Conservation (phyloP, 1,140 invertebrate genomes). For the Meloidogyne hapla region DNA sequence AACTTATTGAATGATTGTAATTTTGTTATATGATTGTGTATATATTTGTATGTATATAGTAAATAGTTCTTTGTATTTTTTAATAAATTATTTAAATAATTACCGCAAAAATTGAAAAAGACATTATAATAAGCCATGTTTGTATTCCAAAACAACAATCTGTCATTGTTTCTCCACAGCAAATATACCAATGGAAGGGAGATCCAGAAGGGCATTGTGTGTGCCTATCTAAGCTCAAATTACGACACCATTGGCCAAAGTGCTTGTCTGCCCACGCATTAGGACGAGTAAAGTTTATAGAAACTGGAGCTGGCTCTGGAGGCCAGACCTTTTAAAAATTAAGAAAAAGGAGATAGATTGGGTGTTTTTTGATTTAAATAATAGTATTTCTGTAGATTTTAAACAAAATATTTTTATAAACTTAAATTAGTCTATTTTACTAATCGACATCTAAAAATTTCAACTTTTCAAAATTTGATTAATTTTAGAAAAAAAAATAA, state of each 20-base stretch:
- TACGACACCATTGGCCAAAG: slow-evolving; percentile 51
- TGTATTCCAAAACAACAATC: slow-evolving; percentile 48
- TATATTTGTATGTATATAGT: not conserved
- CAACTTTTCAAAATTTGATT: not conserved
- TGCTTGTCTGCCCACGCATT: slow-evolving; percentile 36
- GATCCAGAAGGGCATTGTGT: slow-evolving; percentile 49
- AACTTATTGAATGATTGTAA: not conserved
- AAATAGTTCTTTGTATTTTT: not conserved
- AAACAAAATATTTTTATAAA: too few relatives aligned
- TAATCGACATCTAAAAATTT: not conserved
- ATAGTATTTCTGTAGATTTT: too few relatives aligned
- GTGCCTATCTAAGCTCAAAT: slow-evolving; percentile 46
- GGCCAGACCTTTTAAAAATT: slow-evolving; percentile 16
- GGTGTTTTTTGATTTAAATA: not conserved
- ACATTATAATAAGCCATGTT: slow-evolving; percentile 47
- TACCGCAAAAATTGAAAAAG: slow-evolving; percentile 41
- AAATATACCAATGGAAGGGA: slow-evolving; percentile 52
- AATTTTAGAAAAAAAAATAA: too few relatives aligned
- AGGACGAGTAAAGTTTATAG: slow-evolving; percentile 25
- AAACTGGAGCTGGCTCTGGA: not conserved
- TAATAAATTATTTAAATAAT: slow-evolving; percentile 9
- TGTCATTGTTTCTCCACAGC: slow-evolving; percentile 37
- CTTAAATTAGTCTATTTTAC: too few relatives aligned
- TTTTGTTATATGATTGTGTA: not conserved
- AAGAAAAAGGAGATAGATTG: not conserved